Percentiles rank a stretch among this genome's conserved stretches.
Conservation (phyloP, 2,888 invertebrate genomes). For the Andrena fulva region DNA sequence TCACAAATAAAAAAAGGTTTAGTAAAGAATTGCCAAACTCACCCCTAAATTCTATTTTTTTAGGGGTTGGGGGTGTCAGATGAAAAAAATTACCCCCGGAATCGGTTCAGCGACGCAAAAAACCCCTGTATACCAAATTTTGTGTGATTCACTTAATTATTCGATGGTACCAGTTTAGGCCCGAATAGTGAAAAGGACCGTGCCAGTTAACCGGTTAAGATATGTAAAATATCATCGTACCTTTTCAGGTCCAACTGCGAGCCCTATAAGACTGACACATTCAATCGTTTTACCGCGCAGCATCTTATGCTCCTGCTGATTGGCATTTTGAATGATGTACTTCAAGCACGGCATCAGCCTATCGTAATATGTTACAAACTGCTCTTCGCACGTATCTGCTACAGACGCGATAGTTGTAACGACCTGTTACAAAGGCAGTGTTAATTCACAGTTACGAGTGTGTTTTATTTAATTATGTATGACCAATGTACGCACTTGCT, state of each 20-base stretch:
- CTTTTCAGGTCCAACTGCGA: slow-evolving; percentile 92
- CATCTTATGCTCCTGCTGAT: slow-evolving; percentile 93
- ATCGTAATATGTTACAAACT: slow-evolving; percentile 97
- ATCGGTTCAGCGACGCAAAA: no score
- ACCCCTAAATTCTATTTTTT: no score
- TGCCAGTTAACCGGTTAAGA: no score
- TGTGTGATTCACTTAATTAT: no score
- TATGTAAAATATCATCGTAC: slow-evolving; percentile 60
- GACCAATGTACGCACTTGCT: slow-evolving; percentile 87
- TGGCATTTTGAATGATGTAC: slow-evolving; percentile 98
- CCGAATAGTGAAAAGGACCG: no score
- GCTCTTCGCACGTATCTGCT: slow-evolving; percentile 98
- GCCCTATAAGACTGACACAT: slow-evolving; percentile 98
- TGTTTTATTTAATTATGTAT: not conserved
- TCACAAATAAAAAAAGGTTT: no score
- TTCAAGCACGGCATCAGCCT: slow-evolving; percentile 96
- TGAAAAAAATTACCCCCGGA: no score
- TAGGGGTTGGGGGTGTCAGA: no score
- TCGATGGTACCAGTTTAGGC: no score
- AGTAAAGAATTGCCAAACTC: no score
- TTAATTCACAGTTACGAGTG: not conserved
- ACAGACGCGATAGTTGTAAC: slow-evolving; percentile 99
- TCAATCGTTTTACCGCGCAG: slow-evolving; percentile 99
- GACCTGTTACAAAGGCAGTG: slow-evolving; percentile 84
- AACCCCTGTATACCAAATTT: no score